Evolutionary conservation across 2,797 vertebrate species (phyloP).

Genomic region (Ctenochaetus hawaiiensis): DNA sequence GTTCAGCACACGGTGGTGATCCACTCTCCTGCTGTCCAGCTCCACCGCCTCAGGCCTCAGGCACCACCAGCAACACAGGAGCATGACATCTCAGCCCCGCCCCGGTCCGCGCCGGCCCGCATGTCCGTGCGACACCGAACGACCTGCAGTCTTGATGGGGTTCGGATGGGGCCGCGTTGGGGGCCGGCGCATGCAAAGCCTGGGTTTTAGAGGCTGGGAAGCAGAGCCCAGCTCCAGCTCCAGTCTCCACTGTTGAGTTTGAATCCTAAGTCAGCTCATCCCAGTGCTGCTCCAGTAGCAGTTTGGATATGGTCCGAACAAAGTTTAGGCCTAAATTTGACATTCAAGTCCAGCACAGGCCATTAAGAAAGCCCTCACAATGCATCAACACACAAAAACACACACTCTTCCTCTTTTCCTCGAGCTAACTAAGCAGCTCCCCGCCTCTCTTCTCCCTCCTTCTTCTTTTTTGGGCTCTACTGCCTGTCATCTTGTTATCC

Average conservation of each 20-base stretch:
- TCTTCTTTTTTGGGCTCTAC: slow-evolving; percentile 52
- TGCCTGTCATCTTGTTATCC: slow-evolving; percentile 63
- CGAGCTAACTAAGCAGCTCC: slow-evolving; percentile 55
- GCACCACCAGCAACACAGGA: slow-evolving; percentile 93
- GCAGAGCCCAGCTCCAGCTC: slow-evolving; percentile 41
- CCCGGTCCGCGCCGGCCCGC: slow-evolving; percentile 72
- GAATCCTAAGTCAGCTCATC: slow-evolving; percentile 21
- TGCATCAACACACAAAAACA: slow-evolving; percentile 27
- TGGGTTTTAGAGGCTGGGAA: not conserved
- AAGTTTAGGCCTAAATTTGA: slow-evolving; percentile 49
- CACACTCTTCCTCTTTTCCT: slow-evolving; percentile 20
- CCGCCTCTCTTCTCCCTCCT: slow-evolving; percentile 48
- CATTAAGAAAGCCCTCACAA: slow-evolving; percentile 19
- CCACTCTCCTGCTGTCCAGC: slow-evolving; percentile 86
- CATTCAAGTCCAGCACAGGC: slow-evolving; percentile 44
- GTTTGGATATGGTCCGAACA: slow-evolving; percentile 25
- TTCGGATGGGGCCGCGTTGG: slow-evolving; percentile 6
- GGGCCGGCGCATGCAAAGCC: slow-evolving; percentile 21
- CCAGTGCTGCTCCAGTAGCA: slow-evolving; percentile 34
- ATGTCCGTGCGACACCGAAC: slow-evolving; percentile 61
- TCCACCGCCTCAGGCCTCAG: slow-evolving; percentile 91
- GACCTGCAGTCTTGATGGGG: slow-evolving; percentile 18
- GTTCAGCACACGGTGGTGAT: slow-evolving; percentile 89
- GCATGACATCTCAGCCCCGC: slow-evolving; percentile 88
- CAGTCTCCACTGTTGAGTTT: slow-evolving; percentile 22